phyloP scores from a whole-genome alignment of 92 coral and sea anemone genomes.

The Porites cylindrica region DNA sequence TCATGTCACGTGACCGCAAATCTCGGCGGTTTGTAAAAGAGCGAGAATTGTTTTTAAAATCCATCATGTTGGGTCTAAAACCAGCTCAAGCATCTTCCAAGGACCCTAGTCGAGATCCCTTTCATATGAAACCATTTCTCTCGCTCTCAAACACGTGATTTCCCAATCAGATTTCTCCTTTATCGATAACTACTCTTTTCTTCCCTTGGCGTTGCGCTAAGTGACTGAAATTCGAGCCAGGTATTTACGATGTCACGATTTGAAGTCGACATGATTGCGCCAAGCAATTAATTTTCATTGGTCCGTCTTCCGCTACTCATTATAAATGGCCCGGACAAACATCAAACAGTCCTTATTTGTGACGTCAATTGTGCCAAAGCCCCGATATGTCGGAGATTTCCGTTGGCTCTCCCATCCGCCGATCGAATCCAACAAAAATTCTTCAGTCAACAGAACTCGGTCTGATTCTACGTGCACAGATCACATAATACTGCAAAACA shows the following conservation, averaged over 20 bases:
- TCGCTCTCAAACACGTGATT: conserved; percentile 21
- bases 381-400: conserved; percentile 22
- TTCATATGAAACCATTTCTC: conserved; percentile 15
- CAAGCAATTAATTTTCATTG: conserved; percentile 42
- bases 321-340: conserved; percentile 23
- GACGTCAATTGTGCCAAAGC: conserved; percentile 37
- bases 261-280: conserved; percentile 26
- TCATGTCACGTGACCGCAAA: conserved; percentile 77
- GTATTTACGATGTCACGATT: conserved; percentile 18
- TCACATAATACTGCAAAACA: not conserved
- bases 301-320: conserved; percentile 23
- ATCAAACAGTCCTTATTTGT: conserved; percentile 30
- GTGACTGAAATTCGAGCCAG: conserved; percentile 20
- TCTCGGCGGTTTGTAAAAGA: conserved; percentile 34
- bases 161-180: conserved; percentile 41
- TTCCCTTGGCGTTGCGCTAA: conserved; percentile 2
- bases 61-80: conserved; percentile 33
- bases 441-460: not conserved
- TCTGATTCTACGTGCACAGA: not conserved
- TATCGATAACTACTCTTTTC: conserved; percentile 17
- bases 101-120: conserved; percentile 10
- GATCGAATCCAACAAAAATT: not conserved
- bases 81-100: conserved; percentile 18
- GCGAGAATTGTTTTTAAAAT: conserved; percentile 44
- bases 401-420: conserved; percentile 32